Evolutionary conservation across 2,888 invertebrate species (phyloP), one percentile per base, ranked within the genome.

Genomic region (Aphidius colemani): DNA sequence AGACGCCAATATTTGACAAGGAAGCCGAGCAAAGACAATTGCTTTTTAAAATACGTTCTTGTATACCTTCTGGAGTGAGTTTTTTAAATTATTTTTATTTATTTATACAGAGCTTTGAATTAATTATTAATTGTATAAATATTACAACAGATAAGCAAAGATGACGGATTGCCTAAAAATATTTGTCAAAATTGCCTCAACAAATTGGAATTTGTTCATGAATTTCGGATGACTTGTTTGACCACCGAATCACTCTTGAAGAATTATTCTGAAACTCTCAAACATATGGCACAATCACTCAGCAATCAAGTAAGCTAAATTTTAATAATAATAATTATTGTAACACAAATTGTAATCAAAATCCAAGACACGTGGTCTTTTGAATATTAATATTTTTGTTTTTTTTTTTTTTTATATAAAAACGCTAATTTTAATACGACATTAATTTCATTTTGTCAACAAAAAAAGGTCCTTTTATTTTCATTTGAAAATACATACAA

Each of bases 21-120:
- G 89, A 89, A 79, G 88, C 89, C 60, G 90, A 90, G 78, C 89
- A 89, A 79, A 84, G 89, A 72, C 89, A 90, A 83, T 84, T 90
- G 71, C 84, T 89, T 65, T 89, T 88, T 79, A 90, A 90, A 80
- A 85, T 90, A 77, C 86, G 89, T 76, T 88, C 89, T 73, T 86
- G 89, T 76, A 84, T 90, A 79, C 88, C 89, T 66, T 86, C 88
- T 79, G 87, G 87, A 86, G 89, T 89, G 82, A 88, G 88, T 85
- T 66, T 66, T 57, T 13, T 61, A 48, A 58, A 55, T 44, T 53
- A 39, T 39, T 13, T 43, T 30, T 53, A 8, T 49, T 30, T 48
- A n/a, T 10, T 7, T 39, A 48, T 49, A n/a, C n/a, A n/a, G n/a
- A n/a, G n/a, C n/a, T n/a, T n/a, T n/a, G n/a, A n/a, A n/a, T n/a